Base-by-base conservation (phyloP, 2,888 invertebrate genomes). In the Pocota personata region DNA sequence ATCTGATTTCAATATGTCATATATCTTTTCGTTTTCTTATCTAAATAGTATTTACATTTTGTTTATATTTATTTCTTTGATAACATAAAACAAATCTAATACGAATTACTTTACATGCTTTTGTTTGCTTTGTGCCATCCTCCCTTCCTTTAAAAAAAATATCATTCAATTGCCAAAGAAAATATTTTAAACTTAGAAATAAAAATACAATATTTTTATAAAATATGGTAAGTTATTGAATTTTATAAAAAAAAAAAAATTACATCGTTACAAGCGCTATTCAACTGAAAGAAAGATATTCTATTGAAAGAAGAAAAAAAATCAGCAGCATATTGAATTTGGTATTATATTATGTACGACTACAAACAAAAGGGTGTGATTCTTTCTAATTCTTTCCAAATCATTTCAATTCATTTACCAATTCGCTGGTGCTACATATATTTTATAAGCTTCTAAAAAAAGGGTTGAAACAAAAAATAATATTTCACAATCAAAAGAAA, bases 391-490 rank as follows among this genome's bases (percentile, higher is more conserved):
- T 57, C 71, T 12, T 46, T 58, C 43, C 50, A 46, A 73, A 82
- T 75, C 60, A 82, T 75, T 82, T 69, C 75, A 46, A 69, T 67
- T 75, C 75, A 80, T 75, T 82, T 75, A 82, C 73, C 72, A 67
- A 75, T 82, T 66, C 48, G 52, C 72, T 66, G 79, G 73, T 73
- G 66, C 66, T 52, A 48, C 35, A 71, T 48, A 48, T 46, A 71
- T 48, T 32, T 46, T 37, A 30, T 57, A 46, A 52, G 67, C 21
- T 43, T 32, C n/a, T 24, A 46, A 30, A 19, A 5, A 16, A 52
- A 35, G 30, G 62, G 78, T 78, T 64, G 48, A 58, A 48, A 14
- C 4, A 12, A 24, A 19, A 46, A 37, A 19, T n/a, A n/a, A n/a
- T n/a, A n/a, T n/a, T n/a, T n/a, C n/a, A 43, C 40, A 19, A 30